Conservation (phyloP, 1,140 invertebrate species). For the Whitmania pigra region DNA sequence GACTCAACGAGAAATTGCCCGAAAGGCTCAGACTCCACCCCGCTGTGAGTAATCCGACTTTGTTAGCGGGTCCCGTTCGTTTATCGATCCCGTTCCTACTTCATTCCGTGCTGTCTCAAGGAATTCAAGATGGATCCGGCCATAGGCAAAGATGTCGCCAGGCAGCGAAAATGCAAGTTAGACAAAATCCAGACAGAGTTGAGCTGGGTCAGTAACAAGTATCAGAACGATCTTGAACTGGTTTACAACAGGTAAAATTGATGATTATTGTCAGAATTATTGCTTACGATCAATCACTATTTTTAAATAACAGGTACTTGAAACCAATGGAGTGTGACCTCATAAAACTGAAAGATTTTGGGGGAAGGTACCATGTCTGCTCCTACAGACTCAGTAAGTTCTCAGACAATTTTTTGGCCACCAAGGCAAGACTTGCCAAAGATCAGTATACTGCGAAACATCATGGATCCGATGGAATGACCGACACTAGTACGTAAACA, state of each 20-base stretch:
- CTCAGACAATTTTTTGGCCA: neutral
- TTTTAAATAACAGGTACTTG: conserved; percentile 34
- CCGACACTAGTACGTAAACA: neutral
- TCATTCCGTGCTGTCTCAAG: conserved; percentile 24
- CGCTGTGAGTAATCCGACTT: conserved; percentile 30
- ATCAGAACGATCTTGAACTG: conserved; percentile 56
- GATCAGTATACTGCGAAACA: neutral
- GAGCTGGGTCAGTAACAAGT: conserved; percentile 56
- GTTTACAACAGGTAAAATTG: conserved; percentile 44
- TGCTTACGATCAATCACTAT: neutral
- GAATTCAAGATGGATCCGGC: conserved; percentile 43
- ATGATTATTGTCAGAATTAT: neutral
- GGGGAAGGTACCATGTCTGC: conserved; percentile 21
- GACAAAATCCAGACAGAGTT: conserved; percentile 36
- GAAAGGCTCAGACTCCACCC: conserved; percentile 33
- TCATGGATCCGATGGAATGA: neutral
- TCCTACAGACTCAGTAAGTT: neutral
- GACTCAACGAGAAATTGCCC: conserved; percentile 38
- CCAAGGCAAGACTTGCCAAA: neutral
- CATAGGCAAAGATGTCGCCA: conserved; percentile 36
- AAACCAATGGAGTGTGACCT: conserved; percentile 40
- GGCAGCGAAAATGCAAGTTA: conserved; percentile 36
- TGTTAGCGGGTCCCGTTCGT: neutral
- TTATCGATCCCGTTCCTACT: neutral
- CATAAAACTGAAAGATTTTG: conserved; percentile 39